Evolutionary conservation across 2,888 invertebrate species (phyloP).

Genomic region (Tetrapedia diversipes): DNA sequence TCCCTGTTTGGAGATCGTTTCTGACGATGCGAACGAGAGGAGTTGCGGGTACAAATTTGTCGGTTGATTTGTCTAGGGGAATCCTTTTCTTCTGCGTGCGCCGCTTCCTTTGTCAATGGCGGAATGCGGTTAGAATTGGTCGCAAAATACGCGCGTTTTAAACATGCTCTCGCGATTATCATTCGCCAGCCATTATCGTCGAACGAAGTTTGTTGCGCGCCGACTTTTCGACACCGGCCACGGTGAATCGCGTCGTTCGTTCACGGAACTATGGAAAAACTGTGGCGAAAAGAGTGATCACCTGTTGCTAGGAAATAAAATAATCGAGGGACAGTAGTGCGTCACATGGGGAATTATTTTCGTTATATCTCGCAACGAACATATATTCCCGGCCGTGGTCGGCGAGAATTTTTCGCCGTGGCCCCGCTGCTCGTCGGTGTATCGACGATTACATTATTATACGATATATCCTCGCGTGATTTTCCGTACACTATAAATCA

Average conservation of each 20-base stretch:
- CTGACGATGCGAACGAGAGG: too few relatives aligned
- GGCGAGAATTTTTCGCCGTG: slow-evolving; percentile 42
- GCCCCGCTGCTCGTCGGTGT: neutral
- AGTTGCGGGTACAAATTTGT: too few relatives aligned
- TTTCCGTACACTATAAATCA: slow-evolving; percentile 57
- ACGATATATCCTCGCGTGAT: slow-evolving; percentile 35
- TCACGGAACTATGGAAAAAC: slow-evolving; percentile 50
- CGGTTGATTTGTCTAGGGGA: too few relatives aligned
- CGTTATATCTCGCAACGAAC: slow-evolving; percentile 39
- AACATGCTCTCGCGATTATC: slow-evolving; percentile 21
- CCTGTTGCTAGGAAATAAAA: slow-evolving; percentile 66
- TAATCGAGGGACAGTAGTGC: slow-evolving; percentile 56
- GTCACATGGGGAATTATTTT: slow-evolving; percentile 63
- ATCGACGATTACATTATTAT: slow-evolving; percentile 52
- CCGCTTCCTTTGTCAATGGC: too few relatives aligned
- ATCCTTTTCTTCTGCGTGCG: too few relatives aligned
- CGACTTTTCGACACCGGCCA: slow-evolving; percentile 29
- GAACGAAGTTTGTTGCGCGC: slow-evolving; percentile 25
- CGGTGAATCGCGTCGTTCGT: slow-evolving; percentile 39
- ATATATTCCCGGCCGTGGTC: slow-evolving; percentile 4
- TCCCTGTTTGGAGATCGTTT: neutral
- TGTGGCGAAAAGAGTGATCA: slow-evolving; percentile 72
- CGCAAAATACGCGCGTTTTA: too few relatives aligned
- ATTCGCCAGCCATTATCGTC: slow-evolving; percentile 33
- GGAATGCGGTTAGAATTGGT: too few relatives aligned